Conservation (phyloP, 2,113 vertebrate genomes). For the Petrocephalus microphthalmus region DNA sequence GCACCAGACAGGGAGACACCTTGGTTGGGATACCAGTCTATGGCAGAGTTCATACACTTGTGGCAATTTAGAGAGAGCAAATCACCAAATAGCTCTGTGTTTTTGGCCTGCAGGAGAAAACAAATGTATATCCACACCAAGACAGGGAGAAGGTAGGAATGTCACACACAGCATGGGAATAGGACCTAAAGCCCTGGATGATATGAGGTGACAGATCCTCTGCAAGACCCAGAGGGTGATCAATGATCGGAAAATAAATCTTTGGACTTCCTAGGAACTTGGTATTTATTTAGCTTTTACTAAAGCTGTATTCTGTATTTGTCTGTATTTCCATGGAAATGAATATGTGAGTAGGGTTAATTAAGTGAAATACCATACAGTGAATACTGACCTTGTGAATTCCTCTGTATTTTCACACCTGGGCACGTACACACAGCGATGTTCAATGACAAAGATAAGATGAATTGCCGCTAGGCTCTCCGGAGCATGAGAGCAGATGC, state of each 20-base stretch:
- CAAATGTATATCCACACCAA: background rate
- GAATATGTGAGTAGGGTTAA: background rate
- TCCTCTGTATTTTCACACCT: background rate
- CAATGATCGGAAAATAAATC: background rate
- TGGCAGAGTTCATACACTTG: background rate
- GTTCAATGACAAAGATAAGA: background rate
- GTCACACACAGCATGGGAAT: background rate
- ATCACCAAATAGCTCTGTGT: background rate
- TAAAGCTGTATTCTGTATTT: no score
- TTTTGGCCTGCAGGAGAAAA: background rate
- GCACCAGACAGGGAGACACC: background rate
- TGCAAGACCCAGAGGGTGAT: background rate
- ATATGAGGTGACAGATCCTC: background rate
- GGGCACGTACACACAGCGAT: background rate
- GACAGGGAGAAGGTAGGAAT: background rate
- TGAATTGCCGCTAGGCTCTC: background rate
- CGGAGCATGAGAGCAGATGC: conserved; percentile 3
- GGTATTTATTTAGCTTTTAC: background rate
- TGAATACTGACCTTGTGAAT: background rate
- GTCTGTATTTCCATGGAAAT: background rate
- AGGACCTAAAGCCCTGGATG: background rate
- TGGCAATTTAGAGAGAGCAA: background rate
- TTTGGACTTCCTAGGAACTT: background rate
- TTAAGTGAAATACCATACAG: background rate
- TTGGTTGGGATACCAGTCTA: background rate